Evolutionary conservation across 2,888 invertebrate genomes (phyloP), one percentile per base, ranked within the genome.

Genomic region (Blomia tropicalis): DNA sequence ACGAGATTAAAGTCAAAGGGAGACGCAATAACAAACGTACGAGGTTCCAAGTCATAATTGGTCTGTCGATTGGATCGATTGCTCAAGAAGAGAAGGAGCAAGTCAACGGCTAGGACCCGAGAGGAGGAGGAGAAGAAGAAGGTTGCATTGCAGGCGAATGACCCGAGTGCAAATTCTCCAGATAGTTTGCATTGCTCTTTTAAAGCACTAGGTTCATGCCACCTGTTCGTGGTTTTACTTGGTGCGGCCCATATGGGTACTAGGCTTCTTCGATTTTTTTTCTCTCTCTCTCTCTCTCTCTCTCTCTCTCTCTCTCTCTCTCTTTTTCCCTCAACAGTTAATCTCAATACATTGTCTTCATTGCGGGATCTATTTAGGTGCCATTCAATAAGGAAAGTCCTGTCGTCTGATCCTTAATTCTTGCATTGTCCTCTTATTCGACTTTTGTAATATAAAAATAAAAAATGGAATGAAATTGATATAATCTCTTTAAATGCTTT

Each of bases 401-500:
- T n/a, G n/a, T n/a, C n/a, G n/a, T n/a, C n/a, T n/a, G n/a, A n/a
- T n/a, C n/a, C n/a, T n/a, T n/a, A n/a, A n/a, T n/a, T n/a, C n/a
- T n/a, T n/a, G n/a, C n/a, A n/a, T n/a, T n/a, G n/a, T n/a, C n/a
- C n/a, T n/a, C n/a, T n/a, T n/a, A 56, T 47, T 47, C 11, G 7
- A 7, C 7, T n/a, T 47, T 47, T 47, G 51, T 47, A 7, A 7
- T 47, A n/a, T 11, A 7, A 7, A 47, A n/a, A n/a, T n/a, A n/a
- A n/a, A n/a, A n/a, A n/a, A n/a, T n/a, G n/a, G n/a, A n/a, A n/a
- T n/a, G n/a, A n/a, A n/a, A n/a, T n/a, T n/a, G n/a, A n/a, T n/a
- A n/a, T 47, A 47, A 47, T 47, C 51, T 47, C 51, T 47, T 47
- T 47, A 47, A 47, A 47, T 47, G 51, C 51, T n/a, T 47, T n/a